A percentile compares a stretch with the other conserved stretches of the same genome.
These are phyloP conservation scores for Phoxinus dragarum DNA, from an alignment of 2,797 vertebrate genomes.

Conservation along the genomic window DNA sequence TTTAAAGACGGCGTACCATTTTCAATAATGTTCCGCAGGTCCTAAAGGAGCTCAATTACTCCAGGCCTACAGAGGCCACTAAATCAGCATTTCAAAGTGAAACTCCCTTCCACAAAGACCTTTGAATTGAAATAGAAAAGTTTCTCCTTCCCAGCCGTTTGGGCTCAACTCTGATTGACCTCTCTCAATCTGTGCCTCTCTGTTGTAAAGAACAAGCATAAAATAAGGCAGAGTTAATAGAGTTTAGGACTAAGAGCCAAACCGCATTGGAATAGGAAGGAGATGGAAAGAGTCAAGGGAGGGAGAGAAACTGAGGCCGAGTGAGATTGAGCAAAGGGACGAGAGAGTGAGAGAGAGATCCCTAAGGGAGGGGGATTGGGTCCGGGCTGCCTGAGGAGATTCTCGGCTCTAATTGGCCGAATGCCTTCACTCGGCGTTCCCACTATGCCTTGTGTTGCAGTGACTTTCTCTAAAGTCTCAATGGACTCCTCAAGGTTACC, in stretches of 20 bases:
- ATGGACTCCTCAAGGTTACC: conserved; percentile 77
- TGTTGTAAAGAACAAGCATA: conserved; percentile 53
- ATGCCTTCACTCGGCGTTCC: conserved; percentile 71
- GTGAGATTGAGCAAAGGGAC: conserved; percentile 4
- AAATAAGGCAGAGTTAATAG: conserved; percentile 64
- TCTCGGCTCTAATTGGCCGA: conserved; percentile 77
- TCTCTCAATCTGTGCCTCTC: conserved; percentile 39
- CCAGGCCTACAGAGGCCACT: conserved; percentile 51
- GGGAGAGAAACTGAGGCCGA: conserved; percentile 19
- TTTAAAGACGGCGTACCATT: conserved; percentile 25
- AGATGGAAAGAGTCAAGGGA: conserved; percentile 51
- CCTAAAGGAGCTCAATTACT: conserved; percentile 52
- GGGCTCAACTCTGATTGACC: conserved; percentile 62
- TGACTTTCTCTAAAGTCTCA: conserved; percentile 72
- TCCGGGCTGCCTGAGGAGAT: conserved; percentile 68
- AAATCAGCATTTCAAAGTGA: conserved; percentile 65
- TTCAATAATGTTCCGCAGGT: conserved; percentile 39
- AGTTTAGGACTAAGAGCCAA: conserved; percentile 69
- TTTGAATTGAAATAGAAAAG: conserved; percentile 56
- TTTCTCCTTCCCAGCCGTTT: conserved; percentile 54
- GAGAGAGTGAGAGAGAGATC: conserved; percentile 43
- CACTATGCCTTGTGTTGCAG: conserved; percentile 73
- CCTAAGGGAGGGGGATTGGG: conserved; percentile 73
- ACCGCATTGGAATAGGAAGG: conserved; percentile 70
- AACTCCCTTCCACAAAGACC: conserved; percentile 55